phyloP scores from a whole-genome alignment of 2,888 invertebrate species.

The Elgonia sp. region DNA sequence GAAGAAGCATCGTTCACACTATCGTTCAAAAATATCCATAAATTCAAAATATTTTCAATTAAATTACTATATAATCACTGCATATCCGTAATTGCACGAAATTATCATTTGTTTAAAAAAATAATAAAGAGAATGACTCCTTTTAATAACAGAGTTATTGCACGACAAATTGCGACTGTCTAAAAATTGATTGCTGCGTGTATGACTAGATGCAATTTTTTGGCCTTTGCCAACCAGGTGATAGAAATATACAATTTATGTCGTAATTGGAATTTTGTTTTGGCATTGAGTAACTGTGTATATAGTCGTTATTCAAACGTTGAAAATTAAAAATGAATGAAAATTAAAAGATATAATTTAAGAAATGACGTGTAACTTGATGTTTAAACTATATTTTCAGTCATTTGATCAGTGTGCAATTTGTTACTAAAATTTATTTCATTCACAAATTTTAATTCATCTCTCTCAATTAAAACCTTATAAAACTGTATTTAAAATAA shows the following conservation, averaged over 20 bases:
- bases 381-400: too few relatives aligned
- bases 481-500: too few relatives aligned
- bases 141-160: slow-evolving; percentile 16
- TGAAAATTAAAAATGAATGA: slow-evolving; percentile 35
- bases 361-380: slow-evolving; percentile 4
- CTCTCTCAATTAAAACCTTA: too few relatives aligned
- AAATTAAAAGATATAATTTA: slow-evolving; percentile 8
- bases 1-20: slow-evolving; percentile 67
- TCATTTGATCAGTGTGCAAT: too few relatives aligned
- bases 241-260: slow-evolving; percentile 70
- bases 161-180: slow-evolving; percentile 64
- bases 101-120: background rate
- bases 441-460: too few relatives aligned
- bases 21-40: slow-evolving; percentile 14
- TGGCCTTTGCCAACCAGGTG: slow-evolving; percentile 69
- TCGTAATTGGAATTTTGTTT: slow-evolving; percentile 70
- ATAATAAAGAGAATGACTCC: background rate
- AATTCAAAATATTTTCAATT: slow-evolving; percentile 38
- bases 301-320: slow-evolving; percentile 7
- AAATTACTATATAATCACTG: background rate
- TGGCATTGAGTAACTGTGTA: slow-evolving; percentile 90
- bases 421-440: too few relatives aligned
- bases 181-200: slow-evolving; percentile 53
- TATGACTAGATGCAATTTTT: slow-evolving; percentile 65
- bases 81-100: background rate